Conservation (phyloP, 2,797 vertebrate genomes). For the Argya squamiceps region DNA sequence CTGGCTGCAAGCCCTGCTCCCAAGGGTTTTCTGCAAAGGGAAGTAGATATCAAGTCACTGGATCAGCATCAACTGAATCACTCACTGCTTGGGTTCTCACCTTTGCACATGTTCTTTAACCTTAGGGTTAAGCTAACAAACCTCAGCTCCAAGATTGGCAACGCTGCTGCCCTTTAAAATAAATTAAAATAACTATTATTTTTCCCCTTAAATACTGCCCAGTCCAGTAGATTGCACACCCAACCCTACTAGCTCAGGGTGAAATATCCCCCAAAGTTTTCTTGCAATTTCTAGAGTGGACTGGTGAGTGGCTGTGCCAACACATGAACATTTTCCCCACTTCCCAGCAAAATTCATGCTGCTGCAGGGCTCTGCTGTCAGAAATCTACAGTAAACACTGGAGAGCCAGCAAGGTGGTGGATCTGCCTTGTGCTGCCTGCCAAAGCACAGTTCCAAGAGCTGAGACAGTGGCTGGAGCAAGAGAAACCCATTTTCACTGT, state of each 20-base stretch:
- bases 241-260: neutral
- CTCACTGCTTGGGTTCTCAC: neutral
- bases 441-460: neutral
- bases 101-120: neutral
- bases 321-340: neutral
- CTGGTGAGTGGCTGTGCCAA: fast-evolving
- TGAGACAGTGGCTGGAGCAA: neutral
- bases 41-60: neutral
- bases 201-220: neutral
- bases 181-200: neutral
- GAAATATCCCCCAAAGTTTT: neutral
- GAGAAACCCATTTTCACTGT: neutral
- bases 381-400: neutral
- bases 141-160: neutral
- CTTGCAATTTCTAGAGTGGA: neutral
- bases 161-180: neutral
- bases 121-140: neutral
- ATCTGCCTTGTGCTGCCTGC: neutral
- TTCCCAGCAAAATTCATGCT: neutral
- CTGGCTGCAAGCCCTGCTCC: neutral
- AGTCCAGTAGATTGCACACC: neutral
- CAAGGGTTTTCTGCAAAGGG: neutral
- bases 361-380: neutral
- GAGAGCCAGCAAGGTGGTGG: neutral
- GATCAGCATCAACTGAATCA: neutral